Evolutionary conservation across 2,888 invertebrate genomes (phyloP), one percentile per base, ranked within the genome.

Genomic region (Melinaea menophilus): DNA sequence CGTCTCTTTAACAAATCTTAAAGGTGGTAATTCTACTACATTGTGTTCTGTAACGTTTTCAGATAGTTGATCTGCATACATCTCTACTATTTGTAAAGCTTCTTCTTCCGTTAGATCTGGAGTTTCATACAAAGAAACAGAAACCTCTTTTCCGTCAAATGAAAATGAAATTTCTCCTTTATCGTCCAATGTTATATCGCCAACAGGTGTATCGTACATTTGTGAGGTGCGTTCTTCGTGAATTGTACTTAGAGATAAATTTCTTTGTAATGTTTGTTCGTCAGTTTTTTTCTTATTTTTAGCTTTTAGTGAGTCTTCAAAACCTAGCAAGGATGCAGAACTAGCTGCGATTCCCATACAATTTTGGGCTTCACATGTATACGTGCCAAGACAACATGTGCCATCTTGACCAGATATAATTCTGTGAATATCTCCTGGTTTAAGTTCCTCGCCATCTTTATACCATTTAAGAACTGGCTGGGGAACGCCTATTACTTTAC

Each of bases 51-150:
- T 86, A 59, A 97, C 94, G 78, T 97, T 95, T 86, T 97, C 97
- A 0, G 97, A 97, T 63, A 97, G 91, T 83, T 97, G 97, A 79
- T 97, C 97, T 0, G 97, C 97, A 77, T 97, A 97, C 96, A 97
- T 97, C 92, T 97, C 97, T 0, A 97, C 95, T 74, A 97, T 96
- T 86, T 97, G 95, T 45, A 97, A 90, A 0, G 97, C 97, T 88
- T 97, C 97, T 82, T 97, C 96, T 84, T 97, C 97, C 0, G 97
- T 97, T 58, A 97, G 90, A 85, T 97, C 97, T 0, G 97, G 97
- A 0, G 97, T 97, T 88, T 97, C 97, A 76, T 97, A 97, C 2
- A 97, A 85, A 3, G 97, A 97, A 0, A 97, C 96, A 0, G 97
- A 97, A 0, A 97, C 96, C 87, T 97, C 97, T 86, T 96, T 96